Evolutionary conservation across 2,797 vertebrate genomes (phyloP).

Genomic region (Falco rusticolus): DNA sequence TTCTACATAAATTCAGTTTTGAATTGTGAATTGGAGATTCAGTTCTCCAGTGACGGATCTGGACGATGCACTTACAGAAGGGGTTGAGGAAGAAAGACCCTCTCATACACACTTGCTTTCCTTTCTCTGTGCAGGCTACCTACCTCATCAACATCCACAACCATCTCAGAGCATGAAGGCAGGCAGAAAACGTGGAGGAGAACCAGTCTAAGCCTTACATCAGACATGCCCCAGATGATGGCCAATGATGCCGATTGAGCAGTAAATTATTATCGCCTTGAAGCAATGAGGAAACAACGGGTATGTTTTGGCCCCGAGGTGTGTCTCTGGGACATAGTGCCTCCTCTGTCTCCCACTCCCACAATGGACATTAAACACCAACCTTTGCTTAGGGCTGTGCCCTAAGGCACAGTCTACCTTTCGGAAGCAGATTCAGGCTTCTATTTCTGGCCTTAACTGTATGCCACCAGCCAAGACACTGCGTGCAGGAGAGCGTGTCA

Average conservation of each 20-base stretch:
- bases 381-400: conserved; percentile 53
- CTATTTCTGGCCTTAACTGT: background rate
- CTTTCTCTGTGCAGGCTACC: background rate
- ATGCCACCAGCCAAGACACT: background rate
- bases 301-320: background rate
- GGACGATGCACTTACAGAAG: background rate
- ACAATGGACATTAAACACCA: conserved; percentile 24
- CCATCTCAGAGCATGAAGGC: background rate
- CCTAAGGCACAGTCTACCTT: background rate
- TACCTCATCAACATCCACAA: background rate
- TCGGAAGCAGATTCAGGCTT: background rate
- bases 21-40: background rate
- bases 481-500: background rate
- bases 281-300: conserved; percentile 51
- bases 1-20: background rate
- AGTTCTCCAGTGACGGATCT: background rate
- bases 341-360: background rate
- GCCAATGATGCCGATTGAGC: background rate
- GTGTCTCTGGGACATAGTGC: background rate
- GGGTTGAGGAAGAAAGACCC: background rate
- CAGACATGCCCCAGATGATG: background rate
- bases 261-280: conserved; percentile 48
- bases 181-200: background rate
- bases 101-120: background rate
- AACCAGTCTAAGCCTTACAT: background rate